Base-by-base conservation (phyloP, 2,797 vertebrate species). In the Arrhamphus sclerolepis region DNA sequence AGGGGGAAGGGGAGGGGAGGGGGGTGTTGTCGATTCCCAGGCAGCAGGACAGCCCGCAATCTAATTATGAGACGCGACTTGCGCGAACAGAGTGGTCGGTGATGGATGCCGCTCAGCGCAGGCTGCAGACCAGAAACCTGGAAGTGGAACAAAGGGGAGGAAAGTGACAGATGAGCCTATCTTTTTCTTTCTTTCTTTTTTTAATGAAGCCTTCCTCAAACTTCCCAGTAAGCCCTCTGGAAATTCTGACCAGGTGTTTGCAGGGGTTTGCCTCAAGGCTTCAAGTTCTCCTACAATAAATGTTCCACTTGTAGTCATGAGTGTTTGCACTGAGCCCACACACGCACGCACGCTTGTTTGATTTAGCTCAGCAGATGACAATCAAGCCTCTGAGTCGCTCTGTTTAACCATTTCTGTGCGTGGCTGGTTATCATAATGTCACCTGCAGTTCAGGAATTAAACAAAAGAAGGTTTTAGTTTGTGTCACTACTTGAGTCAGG, bases 21-120 rank as follows among this genome's bases (percentile, higher is more conserved):
- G 43, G 20, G 72, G 75, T n/a, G n/a, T n/a, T n/a, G 85, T 79
- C 83, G 87, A 90, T 84, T 82, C 70, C 56, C 51, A 22, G 66
- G 78, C 81, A 84, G 75, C 77, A 83, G 85, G 81, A 72, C 83
- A 77, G 51, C 48, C 66, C 58, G 13, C 78, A 85, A 91, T 90
- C 77, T 90, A 88, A 91, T 91, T 90, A 90, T 26, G 71, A 82
- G 74, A 89, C 71, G 85, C 66, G 68, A 73, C 77, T 80, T 85
- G 84, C 85, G 85, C 89, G 82, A 84, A 69, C 78, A 81, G 69
- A 39, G 63, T 61, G 42, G 19, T 20, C 43, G 57, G 65, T 89
- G 88, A 91, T 90, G 83, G 87, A 92, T 89, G 83, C 59, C 43
- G 70, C 2, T 67, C 7, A 20, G 67, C 13, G 7, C 56, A 19